These are phyloP conservation scores for Cataglyphis rosenhaueri DNA, from an alignment of 2,888 invertebrate species.

Conservation along the genomic window DNA sequence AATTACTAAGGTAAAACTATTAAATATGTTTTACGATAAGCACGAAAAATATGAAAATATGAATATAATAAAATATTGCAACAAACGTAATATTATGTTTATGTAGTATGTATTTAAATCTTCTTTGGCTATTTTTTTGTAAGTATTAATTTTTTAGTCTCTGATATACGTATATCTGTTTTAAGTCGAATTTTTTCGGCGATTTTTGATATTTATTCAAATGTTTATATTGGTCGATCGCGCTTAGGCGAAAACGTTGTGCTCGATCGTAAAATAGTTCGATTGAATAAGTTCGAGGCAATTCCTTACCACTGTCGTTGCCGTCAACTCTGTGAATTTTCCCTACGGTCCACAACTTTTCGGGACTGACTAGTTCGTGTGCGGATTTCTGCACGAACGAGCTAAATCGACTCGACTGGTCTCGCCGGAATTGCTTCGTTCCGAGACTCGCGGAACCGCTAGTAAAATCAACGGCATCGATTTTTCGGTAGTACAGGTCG, in stretches of 20 bases:
- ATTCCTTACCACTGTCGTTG: slow-evolving; percentile 63
- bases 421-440: slow-evolving; percentile 61
- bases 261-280: slow-evolving; percentile 72
- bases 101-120: neutral
- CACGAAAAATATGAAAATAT: no score
- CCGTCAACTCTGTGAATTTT: slow-evolving; percentile 57
- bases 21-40: neutral
- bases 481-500: slow-evolving; percentile 44
- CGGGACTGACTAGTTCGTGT: slow-evolving; percentile 52
- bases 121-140: neutral
- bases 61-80: neutral
- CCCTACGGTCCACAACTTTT: slow-evolving; percentile 55
- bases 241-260: slow-evolving; percentile 52
- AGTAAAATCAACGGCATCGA: slow-evolving; percentile 53
- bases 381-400: slow-evolving; percentile 58
- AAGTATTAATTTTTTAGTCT: neutral
- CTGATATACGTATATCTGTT: neutral
- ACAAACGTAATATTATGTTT: neutral
- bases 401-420: slow-evolving; percentile 51
- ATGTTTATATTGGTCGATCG: slow-evolving; percentile 10
- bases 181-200: neutral
- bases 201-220: slow-evolving; percentile 24
- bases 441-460: slow-evolving; percentile 49
- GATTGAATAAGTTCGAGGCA: slow-evolving; percentile 70
- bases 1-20: neutral